Base-by-base conservation (phyloP, 2,888 invertebrate species). In the Standfussiana lucernea region DNA sequence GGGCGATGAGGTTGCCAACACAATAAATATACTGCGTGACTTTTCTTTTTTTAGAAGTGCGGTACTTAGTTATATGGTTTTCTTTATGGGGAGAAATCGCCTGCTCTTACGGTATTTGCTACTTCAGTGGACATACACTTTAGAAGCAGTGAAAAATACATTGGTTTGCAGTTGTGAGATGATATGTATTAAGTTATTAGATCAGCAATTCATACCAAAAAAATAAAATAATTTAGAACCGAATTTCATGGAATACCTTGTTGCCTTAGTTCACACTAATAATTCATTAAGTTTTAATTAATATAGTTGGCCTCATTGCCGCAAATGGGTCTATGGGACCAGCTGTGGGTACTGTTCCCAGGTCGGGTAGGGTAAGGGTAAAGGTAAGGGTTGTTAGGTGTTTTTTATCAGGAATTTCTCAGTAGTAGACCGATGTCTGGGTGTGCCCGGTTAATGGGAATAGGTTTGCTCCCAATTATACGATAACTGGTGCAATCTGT, bases 11-110 rank as follows among this genome's bases (percentile, higher is more conserved):
- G 53, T 35, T 61, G 50, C 13, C 56, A 11, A 47, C 56, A 75
- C 56, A 11, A 47, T 50, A 75, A 82, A 70, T 77, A 76, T 86
- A 66, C 64, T 24, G 71, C 67, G 75, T 71, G 66, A 82, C 68
- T 67, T 80, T 67, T 15, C 0, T 45, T 77, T 74, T 61, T 35
- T 50, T 77, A 71, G 2, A 47, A 67, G 6, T 7, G 21, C 15
- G 28, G 2, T 13, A 53, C 21, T 53, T 72, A 3, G n/a, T n/a
- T 28, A 35, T 45, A 10, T 32, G 32, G 28, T 21, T 72, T 66
- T 67, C 7, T n/a, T 50, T 65, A 56, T 8, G 42, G 2, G 35
- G 21, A 24, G 18, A 62, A 62, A n/a, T 11, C n/a, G 15, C 6
- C n/a, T 35, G 21, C 10, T 42, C 3, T 53, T 21, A 13, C 50